A percentile compares a stretch with the other conserved stretches of the same genome.
Conservation (phyloP, 2,888 invertebrate genomes). For the Cephus spinipes region DNA sequence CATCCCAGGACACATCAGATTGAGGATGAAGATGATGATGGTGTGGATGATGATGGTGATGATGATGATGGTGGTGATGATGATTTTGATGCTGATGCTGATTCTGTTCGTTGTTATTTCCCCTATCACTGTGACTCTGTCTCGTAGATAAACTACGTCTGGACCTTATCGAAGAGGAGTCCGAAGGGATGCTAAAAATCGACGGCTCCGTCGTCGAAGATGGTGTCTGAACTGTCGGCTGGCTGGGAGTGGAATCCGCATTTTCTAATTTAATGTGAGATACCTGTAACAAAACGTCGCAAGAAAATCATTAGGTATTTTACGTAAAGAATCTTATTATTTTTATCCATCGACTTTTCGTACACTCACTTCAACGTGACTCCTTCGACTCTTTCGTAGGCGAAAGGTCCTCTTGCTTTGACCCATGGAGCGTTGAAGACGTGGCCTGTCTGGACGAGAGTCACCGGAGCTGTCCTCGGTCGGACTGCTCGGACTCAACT, state of each 20-base stretch:
- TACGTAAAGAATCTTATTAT: conserved; percentile 30
- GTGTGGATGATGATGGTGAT: conserved; percentile 42
- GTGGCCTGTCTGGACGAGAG: conserved; percentile 71
- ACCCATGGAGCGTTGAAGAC: conserved; percentile 91
- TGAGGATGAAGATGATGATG: conserved; percentile 44
- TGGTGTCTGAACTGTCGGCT: conserved; percentile 35
- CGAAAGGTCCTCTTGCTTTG: conserved; percentile 95
- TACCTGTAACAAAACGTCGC: conserved; percentile 52
- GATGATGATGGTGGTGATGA: conserved; percentile 42
- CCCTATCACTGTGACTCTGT: conserved; percentile 34
- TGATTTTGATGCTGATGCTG: conserved; percentile 33
- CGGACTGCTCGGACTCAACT: conserved; percentile 80
- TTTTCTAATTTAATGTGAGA: conserved; percentile 68
- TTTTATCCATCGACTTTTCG: neutral
- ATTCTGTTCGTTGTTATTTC: conserved; percentile 24
- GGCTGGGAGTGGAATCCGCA: conserved; percentile 40
- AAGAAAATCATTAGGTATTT: neutral
- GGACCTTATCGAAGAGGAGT: conserved; percentile 51
- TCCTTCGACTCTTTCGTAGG: conserved; percentile 81
- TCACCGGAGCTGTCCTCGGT: conserved; percentile 77
- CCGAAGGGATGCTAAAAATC: conserved; percentile 48
- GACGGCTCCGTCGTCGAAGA: conserved; percentile 42
- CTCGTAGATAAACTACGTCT: conserved; percentile 45
- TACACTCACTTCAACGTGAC: conserved; percentile 74
- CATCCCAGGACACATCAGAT: conserved; percentile 84